Percentiles rank a stretch among this genome's conserved stretches.
Conservation (phyloP, 2,113 vertebrate species). For the Nesospiza acunhae region DNA sequence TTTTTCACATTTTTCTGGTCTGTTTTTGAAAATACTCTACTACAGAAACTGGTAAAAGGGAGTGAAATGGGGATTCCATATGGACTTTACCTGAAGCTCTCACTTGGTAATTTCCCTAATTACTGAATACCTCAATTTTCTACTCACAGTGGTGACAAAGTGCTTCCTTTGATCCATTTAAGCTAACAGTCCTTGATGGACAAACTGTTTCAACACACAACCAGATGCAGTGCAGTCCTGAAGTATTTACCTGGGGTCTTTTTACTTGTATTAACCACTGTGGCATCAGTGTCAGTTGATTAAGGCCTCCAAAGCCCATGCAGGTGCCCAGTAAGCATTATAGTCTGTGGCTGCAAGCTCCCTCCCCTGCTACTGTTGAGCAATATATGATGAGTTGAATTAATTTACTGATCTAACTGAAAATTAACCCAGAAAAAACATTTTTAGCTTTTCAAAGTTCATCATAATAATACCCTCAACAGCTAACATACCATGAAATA, state of each 20-base stretch:
- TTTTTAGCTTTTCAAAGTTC: background rate
- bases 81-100: background rate
- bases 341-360: background rate
- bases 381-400: background rate
- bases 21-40: background rate
- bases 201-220: background rate
- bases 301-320: fast-evolving
- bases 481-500: background rate
- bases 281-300: background rate
- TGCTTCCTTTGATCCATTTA: background rate
- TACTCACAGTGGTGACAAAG: background rate
- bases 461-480: background rate
- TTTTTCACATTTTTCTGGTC: background rate
- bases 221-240: background rate
- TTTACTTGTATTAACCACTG: background rate
- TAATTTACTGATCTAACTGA: background rate
- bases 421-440: background rate
- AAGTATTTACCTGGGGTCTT: background rate
- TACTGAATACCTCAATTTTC: background rate
- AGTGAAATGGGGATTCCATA: background rate
- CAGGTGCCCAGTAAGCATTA: fast-evolving
- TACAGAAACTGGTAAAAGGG: background rate
- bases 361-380: background rate
- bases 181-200: background rate
- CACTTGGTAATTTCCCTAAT: background rate